phyloP scores from a whole-genome alignment of 2,113 vertebrate genomes.

The Narcine bancroftii region DNA sequence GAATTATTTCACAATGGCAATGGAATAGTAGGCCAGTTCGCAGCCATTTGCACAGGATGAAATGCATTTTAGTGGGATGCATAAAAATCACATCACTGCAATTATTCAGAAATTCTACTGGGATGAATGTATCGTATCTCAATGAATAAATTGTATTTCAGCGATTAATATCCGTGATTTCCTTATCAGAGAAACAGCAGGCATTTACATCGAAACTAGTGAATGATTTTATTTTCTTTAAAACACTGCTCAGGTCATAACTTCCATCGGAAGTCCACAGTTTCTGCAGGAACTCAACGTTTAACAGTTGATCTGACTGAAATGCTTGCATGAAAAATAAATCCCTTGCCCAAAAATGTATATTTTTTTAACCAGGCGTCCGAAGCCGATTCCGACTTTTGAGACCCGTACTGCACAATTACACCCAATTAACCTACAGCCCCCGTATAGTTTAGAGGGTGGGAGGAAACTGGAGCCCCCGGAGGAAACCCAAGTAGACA shows the following conservation, averaged over 20 bases:
- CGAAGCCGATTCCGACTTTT: no score
- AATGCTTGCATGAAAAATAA: not conserved
- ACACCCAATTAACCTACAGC: no score
- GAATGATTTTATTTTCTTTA: constrained; percentile 21
- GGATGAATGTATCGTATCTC: not conserved
- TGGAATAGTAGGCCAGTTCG: not conserved
- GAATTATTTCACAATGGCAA: not conserved
- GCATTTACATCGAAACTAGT: not conserved
- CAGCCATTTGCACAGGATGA: not conserved
- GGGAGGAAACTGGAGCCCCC: no score
- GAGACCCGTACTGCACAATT: no score
- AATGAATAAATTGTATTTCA: constrained; percentile 1
- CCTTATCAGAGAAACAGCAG: constrained; percentile 14
- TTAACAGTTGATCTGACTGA: not conserved
- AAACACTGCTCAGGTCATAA: not conserved
- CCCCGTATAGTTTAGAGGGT: no score
- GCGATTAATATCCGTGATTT: constrained; percentile 6
- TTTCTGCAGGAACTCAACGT: not conserved
- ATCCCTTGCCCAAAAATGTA: not conserved
- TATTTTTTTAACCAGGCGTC: no score
- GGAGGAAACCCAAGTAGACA: no score
- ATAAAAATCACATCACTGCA: constrained; percentile 10
- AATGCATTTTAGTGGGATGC: constrained; percentile 15
- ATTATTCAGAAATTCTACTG: not conserved
- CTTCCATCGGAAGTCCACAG: not conserved